Percentiles rank a stretch among this genome's conserved stretches.
Evolutionary conservation across 2,888 invertebrate genomes (phyloP).

Genomic region (Drosophila eohydei): DNA sequence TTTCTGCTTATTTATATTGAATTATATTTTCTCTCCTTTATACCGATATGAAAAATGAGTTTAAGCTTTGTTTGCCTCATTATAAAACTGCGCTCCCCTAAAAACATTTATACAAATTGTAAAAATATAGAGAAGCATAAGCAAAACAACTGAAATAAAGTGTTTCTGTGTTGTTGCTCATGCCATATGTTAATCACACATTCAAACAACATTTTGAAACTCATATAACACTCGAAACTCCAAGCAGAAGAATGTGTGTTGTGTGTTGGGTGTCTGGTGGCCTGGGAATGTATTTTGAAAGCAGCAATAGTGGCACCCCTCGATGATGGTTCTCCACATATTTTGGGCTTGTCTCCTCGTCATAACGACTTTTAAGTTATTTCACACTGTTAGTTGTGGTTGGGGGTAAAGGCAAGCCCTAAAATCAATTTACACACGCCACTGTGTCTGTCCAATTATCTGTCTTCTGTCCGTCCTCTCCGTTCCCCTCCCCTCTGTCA

Average conservation of each 20-base stretch:
- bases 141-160: constrained; percentile 23
- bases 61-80: constrained; percentile 19
- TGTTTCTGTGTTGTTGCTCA: constrained; percentile 36
- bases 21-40: neutral
- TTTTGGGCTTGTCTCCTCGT: constrained; percentile 37
- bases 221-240: constrained; percentile 56
- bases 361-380: constrained; percentile 39
- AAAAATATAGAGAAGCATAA: constrained; percentile 5
- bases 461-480: neutral
- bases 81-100: constrained; percentile 17
- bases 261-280: constrained; percentile 16
- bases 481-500: neutral
- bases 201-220: constrained; percentile 61
- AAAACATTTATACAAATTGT: constrained; percentile 30
- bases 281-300: constrained; percentile 61
- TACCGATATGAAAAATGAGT: constrained; percentile 7
- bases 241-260: constrained; percentile 44
- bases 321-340: constrained; percentile 39
- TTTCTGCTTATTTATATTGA: constrained; percentile 1
- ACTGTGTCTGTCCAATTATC: constrained; percentile 24
- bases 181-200: constrained; percentile 73
- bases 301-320: constrained; percentile 74
- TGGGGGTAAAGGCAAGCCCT: constrained; percentile 51
- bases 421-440: constrained; percentile 68
- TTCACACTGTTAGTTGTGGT: constrained; percentile 53